Percentiles rank a stretch among this genome's conserved stretches.
Evolutionary conservation across 2,797 vertebrate genomes (phyloP).

Genomic region (Pristis pectinata): DNA sequence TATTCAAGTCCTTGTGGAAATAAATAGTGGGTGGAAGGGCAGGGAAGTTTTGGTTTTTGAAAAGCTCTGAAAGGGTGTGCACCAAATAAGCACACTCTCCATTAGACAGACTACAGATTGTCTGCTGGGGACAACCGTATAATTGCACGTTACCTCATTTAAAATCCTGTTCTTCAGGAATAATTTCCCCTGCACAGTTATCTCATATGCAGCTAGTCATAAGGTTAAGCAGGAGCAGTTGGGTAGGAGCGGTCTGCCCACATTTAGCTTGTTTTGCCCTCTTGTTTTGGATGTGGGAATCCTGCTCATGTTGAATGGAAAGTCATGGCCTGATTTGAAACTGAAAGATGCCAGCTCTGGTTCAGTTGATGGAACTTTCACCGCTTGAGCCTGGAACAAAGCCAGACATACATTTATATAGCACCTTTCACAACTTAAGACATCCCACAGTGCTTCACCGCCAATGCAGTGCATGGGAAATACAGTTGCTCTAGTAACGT

Average conservation of each 20-base stretch:
- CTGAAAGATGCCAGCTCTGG: not conserved
- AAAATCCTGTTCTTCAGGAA: slow-evolving; percentile 9
- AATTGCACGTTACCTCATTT: slow-evolving; percentile 24
- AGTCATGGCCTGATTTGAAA: not conserved
- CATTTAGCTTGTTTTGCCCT: not conserved
- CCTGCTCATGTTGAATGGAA: not conserved
- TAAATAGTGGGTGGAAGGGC: not conserved
- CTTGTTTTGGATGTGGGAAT: not conserved
- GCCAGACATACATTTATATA: not conserved
- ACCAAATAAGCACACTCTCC: not conserved
- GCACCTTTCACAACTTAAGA: not conserved
- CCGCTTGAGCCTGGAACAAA: not conserved
- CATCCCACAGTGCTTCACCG: not conserved
- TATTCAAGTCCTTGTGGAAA: not conserved
- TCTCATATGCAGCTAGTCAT: not conserved
- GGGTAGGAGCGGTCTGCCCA: not conserved
- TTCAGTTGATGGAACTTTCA: not conserved
- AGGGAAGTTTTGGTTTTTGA: not conserved
- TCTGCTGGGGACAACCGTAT: not conserved
- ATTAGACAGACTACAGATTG: not conserved
- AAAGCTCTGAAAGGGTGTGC: slow-evolving; percentile 16
- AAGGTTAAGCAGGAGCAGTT: not conserved
- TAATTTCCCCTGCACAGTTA: not conserved
- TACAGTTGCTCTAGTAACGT: not conserved
- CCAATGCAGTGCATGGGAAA: not conserved